Evolutionary conservation across 2,888 invertebrate species (phyloP), one percentile per base, ranked within the genome.

Genomic region (Ectobius pallidus): DNA sequence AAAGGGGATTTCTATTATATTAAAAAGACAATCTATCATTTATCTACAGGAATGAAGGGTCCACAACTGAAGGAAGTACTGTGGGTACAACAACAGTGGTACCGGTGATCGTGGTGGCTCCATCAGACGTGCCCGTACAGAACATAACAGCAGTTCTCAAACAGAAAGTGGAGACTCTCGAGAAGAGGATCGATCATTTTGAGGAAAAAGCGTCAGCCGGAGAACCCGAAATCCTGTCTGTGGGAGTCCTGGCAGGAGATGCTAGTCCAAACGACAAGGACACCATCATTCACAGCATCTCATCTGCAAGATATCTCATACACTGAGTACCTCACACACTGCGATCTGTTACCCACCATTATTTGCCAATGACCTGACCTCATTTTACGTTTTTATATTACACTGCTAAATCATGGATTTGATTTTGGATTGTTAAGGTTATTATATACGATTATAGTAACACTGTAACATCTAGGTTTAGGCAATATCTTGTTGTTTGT

Each of bases 221-320:
- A 1, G 27, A 27, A 18, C n/a, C 65, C 9, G 46, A n/a, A 0
- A 25, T 65, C 9, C 44, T 27, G 3, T 9, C 44, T 3, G 46
- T 65, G 1, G 65, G 65, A 18, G 44, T 65, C 2, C 3, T 65
- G 1, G 44, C 65, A 9, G 65, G 65, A 2, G 44, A 25, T 11
- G 34, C 3, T 2, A 46, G 44, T 1, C 20, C 25, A 1, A 7
- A 42, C 22, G 65, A 65, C 42, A 65, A 42, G 11, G 65, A 27
- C 18, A 65, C 65, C 0, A 25, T 65, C 2, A 30, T 65, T 1
- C 65, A 65, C n/a, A 46, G 44, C 25, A 22, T 65, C 4, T 44
- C 44, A 9, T 65, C 65, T 2, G 42, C 46, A n/a, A 32, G 46
- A 39, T 65, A 65, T 27, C 42, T 65, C 27, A 44, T 65, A 18